Conservation (phyloP, 1,140 invertebrate species). For the Nomia melanderi region DNA sequence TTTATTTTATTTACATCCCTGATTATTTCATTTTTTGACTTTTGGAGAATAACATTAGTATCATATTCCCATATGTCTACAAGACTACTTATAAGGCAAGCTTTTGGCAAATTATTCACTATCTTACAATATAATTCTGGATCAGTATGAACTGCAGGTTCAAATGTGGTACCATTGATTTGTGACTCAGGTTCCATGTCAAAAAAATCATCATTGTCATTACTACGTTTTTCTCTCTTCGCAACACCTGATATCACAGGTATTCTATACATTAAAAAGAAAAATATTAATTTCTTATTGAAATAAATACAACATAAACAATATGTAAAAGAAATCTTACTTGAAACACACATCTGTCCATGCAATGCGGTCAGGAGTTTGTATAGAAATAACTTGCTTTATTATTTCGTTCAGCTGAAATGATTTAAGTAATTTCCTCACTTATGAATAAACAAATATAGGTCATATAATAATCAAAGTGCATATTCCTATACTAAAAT, state of each 20-base stretch:
- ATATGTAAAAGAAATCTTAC: constrained; percentile 75
- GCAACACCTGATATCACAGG: constrained; percentile 69
- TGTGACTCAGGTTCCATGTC: constrained; percentile 64
- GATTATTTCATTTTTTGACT: constrained; percentile 85
- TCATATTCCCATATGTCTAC: constrained; percentile 88
- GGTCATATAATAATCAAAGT: neutral
- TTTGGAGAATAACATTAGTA: constrained; percentile 79
- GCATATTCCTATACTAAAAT: neutral
- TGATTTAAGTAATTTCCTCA: neutral
- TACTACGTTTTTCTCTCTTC: constrained; percentile 61
- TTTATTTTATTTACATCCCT: constrained; percentile 83
- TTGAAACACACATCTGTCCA: constrained; percentile 86
- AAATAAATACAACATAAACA: constrained; percentile 16
- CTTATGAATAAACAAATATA: neutral
- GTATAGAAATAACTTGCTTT: constrained; percentile 64
- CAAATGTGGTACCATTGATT: constrained; percentile 71
- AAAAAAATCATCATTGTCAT: constrained; percentile 69
- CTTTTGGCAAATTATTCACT: constrained; percentile 81
- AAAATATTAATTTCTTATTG: constrained; percentile 14
- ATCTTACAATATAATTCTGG: constrained; percentile 83
- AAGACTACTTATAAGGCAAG: constrained; percentile 85
- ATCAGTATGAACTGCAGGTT: constrained; percentile 81
- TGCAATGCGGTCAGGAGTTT: constrained; percentile 71
- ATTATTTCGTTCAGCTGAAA: constrained; percentile 76
- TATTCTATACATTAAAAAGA: constrained; percentile 64